A percentile compares a stretch with the other conserved stretches of the same genome.
phyloP scores from a whole-genome alignment of 2,113 vertebrate species.

The Panthera leo region DNA sequence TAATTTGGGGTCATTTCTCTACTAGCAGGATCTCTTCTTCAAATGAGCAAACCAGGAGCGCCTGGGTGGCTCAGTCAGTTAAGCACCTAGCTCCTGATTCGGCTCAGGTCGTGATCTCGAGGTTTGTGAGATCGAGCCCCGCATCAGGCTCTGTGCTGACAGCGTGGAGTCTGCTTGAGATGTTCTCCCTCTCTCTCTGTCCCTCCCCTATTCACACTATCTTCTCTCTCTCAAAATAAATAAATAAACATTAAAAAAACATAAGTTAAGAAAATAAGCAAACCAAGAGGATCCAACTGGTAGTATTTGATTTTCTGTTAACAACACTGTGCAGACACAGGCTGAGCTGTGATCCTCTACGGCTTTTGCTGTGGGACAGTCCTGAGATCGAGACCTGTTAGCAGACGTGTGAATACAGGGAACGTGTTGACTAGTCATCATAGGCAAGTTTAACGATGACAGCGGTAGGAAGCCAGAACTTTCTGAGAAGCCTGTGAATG shows the following conservation, averaged over 20 bases:
- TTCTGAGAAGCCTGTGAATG: background rate
- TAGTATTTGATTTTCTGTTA: background rate
- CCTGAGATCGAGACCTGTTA: background rate
- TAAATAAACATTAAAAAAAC: too few relatives aligned
- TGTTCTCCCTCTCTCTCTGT: too few relatives aligned
- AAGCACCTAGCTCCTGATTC: too few relatives aligned
- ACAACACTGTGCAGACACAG: too few relatives aligned
- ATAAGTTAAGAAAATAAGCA: too few relatives aligned
- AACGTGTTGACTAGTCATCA: background rate
- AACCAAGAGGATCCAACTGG: background rate
- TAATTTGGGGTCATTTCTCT: background rate
- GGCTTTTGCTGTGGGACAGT: background rate
- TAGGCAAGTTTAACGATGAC: background rate
- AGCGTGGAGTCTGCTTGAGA: too few relatives aligned
- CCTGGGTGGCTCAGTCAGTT: too few relatives aligned
- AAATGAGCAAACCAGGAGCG: background rate
- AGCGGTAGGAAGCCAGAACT: background rate
- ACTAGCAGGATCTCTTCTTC: background rate
- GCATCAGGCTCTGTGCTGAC: too few relatives aligned
- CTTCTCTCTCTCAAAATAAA: too few relatives aligned
- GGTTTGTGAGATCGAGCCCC: too few relatives aligned
- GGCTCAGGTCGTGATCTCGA: too few relatives aligned
- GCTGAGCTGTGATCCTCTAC: background rate
- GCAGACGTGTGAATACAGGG: fast-evolving
- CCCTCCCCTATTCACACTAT: too few relatives aligned